Evolutionary conservation across 2,888 invertebrate genomes (phyloP), one percentile per base, ranked within the genome.

Genomic region (Morinoia aosen): DNA sequence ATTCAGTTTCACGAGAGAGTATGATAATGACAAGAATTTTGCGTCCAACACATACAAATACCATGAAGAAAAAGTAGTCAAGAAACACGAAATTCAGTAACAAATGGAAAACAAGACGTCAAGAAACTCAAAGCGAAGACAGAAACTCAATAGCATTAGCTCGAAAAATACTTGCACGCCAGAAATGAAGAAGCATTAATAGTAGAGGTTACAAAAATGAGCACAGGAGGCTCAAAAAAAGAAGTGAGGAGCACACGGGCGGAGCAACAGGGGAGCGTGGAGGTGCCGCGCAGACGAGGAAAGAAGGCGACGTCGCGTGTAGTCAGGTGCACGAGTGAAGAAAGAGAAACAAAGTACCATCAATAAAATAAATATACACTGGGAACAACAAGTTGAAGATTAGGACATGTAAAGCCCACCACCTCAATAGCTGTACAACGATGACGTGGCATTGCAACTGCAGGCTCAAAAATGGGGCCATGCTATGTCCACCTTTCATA

Each of bases 211-310:
- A 16, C 25, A 33, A 16, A 76, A 8, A 76, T 76, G 76, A 76
- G 33, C 25, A 76, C 2, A 25, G 19, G 76, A 16, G 25, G 19
- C 10, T 10, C 25, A 90, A 10, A 88, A 88, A n/a, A n/a, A 40
- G 48, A 90, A 40, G 90, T 48, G 11, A 90, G 90, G 90, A 90
- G 90, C 40, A 90, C 90, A 90, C 88, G 90, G 90, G 90, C 90
- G 14, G 40, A 90, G 88, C 90, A 90, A 48, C 40, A 40, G 90
- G 8, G 90, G 16, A 48, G 48, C 14, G 90, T 48, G 90, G 39
- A 90, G 76, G 90, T 90, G 90, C 90, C 90, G 90, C 40, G 48
- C 90, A 39, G 48, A 90, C 90, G 90, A 12, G 90, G 90, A 90
- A 39, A 40, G 40, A 90, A 39, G 48, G 90, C 90, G 25, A 90